Base-by-base conservation (phyloP, 1,140 invertebrate genomes). In the Paraescarpia echinospica region DNA sequence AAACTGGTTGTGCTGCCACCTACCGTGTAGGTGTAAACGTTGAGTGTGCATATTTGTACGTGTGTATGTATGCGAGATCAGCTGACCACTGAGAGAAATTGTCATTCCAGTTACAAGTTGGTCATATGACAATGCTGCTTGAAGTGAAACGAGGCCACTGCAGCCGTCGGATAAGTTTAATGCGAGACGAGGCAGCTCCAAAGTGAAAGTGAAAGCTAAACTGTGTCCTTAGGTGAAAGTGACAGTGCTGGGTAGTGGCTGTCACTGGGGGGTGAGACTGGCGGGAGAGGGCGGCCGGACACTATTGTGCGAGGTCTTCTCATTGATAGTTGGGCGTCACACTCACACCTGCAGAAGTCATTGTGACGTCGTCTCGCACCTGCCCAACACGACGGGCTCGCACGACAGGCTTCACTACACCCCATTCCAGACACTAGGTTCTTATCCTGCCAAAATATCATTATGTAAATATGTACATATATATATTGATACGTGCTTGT, bases 381-480 rank as follows among this genome's bases (percentile, higher is more conserved):
- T n/a, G n/a, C n/a, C n/a, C n/a, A n/a, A n/a, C n/a, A n/a, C n/a
- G n/a, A n/a, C n/a, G n/a, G n/a, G 59, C 59, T 77, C 8, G 4
- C 14, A 27, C 59, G 27, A 12, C 4, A 18, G 59, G 59, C 59
- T 77, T 77, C 59, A 14, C 22, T 27, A 22, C 59, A 77, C 59
- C 59, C 59, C 59, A 77, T 77, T 77, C 59, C 59, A 77, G 59
- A 77, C 59, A 77, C 59, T 77, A 77, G 59, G 59, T 77, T 77
- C 18, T 31, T 77, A 77, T 77, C 59, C 59, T 77, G 59, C 59
- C 59, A 77, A 77, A 77, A 77, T 77, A 77, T 77, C 59, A 27
- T 77, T 77, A 31, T 77, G 59, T 77, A 77, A 27, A 77, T 77
- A 77, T 77, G 59, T 77, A 77, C 14, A 77, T 41, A 41, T 41